Conservation (phyloP, 92 coral and sea anemone genomes). For the Zoanthus sociatus region DNA sequence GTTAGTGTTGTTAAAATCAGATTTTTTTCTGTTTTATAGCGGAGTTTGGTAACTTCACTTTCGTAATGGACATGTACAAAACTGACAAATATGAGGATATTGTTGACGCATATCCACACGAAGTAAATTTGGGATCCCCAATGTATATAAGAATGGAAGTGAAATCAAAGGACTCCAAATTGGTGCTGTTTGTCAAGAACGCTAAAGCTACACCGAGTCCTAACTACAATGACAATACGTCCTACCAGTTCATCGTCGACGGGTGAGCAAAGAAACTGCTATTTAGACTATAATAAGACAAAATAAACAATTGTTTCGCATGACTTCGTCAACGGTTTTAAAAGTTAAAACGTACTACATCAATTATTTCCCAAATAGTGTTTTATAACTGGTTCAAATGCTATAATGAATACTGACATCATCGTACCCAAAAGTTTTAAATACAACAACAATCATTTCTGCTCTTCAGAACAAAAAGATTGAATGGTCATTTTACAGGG, state of each 20-base stretch:
- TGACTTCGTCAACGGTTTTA: background rate
- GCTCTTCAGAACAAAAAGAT: no score
- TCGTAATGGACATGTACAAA: slow-evolving; percentile 75
- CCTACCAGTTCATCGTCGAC: background rate
- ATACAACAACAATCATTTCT: no score
- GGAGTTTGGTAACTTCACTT: slow-evolving; percentile 82
- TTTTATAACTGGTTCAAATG: no score
- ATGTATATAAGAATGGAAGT: slow-evolving; percentile 51
- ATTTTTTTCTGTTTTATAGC: slow-evolving; percentile 46
- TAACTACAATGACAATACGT: background rate
- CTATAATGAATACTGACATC: no score
- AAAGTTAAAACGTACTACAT: background rate
- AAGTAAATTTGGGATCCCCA: slow-evolving; percentile 48
- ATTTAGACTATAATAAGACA: background rate
- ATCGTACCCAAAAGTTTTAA: no score
- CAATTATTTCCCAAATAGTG: background rate
- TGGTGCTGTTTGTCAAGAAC: background rate
- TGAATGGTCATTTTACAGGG: no score
- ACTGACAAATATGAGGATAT: slow-evolving; percentile 48
- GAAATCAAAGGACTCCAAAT: background rate
- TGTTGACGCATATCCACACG: slow-evolving; percentile 62
- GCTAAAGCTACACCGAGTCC: background rate
- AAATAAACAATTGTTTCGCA: background rate
- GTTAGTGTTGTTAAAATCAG: background rate
- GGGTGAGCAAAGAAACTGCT: background rate